Conservation (phyloP, 2,888 invertebrate genomes). For the Hofmannophila pseudospretella region DNA sequence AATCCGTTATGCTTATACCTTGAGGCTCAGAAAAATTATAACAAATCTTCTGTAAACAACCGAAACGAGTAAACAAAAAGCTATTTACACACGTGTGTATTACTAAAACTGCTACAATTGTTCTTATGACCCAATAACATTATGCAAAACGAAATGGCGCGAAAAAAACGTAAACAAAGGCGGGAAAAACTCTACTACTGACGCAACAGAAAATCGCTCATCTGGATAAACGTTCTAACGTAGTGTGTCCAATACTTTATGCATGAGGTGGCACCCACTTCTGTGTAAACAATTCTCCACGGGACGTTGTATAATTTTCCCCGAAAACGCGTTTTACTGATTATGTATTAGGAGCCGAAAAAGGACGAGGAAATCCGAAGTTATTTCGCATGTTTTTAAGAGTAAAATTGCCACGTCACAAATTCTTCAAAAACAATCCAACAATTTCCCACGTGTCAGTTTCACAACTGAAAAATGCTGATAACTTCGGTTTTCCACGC, state of each 20-base stretch:
- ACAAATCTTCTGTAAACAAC: too few species aligned
- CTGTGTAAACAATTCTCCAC: conserved; percentile 22
- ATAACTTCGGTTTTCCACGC: too few species aligned
- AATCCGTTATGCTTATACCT: too few species aligned
- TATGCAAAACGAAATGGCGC: conserved; percentile 13
- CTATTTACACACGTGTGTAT: neutral
- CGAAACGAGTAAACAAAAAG: neutral
- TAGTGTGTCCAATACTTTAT: conserved; percentile 30
- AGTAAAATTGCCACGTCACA: too few species aligned
- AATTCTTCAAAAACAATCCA: too few species aligned
- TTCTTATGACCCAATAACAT: conserved; percentile 10
- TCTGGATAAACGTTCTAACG: conserved; percentile 14
- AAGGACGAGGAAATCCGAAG: too few species aligned
- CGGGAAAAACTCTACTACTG: conserved; percentile 12
- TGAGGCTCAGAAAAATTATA: too few species aligned
- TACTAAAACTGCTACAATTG: neutral
- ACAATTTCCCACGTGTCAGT: too few species aligned
- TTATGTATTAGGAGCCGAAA: too few species aligned
- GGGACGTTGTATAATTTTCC: conserved; percentile 3
- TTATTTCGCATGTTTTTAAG: too few species aligned
- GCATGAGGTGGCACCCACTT: conserved; percentile 31
- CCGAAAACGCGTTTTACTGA: too few species aligned
- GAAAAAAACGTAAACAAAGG: conserved; percentile 19
- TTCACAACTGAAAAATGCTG: too few species aligned
- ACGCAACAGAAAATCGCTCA: conserved; percentile 14